phyloP scores from a whole-genome alignment of 2,888 invertebrate genomes.

The Brassicogethes aeneus region DNA sequence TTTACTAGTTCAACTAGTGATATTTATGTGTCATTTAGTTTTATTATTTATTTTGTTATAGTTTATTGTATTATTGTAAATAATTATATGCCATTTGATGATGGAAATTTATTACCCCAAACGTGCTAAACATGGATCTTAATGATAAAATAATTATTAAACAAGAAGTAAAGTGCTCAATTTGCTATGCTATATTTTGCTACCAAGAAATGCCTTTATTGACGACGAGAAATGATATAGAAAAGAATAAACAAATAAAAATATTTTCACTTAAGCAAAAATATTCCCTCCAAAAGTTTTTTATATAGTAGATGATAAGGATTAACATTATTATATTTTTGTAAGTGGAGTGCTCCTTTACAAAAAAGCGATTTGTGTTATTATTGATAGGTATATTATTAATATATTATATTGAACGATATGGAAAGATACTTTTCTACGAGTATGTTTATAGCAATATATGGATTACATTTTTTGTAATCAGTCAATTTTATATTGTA shows the following conservation, averaged over 20 bases:
- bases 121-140: slow-evolving; percentile 27
- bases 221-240: slow-evolving; percentile 17
- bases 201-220: slow-evolving; percentile 35
- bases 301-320: slow-evolving; percentile 31
- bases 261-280: slow-evolving; percentile 30
- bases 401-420: too few species aligned
- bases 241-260: too few species aligned
- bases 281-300: slow-evolving; percentile 37
- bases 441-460: slow-evolving; percentile 31
- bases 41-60: slow-evolving; percentile 20
- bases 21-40: slow-evolving; percentile 25
- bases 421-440: slow-evolving; percentile 27
- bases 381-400: slow-evolving; percentile 38
- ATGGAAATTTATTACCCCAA: too few species aligned
- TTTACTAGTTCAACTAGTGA: slow-evolving; percentile 21
- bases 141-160: slow-evolving; percentile 12
- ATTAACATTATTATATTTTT: slow-evolving; percentile 30
- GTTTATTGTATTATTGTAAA: slow-evolving; percentile 14
- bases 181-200: slow-evolving; percentile 30
- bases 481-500: slow-evolving; percentile 38
- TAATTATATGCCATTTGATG: too few species aligned
- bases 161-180: slow-evolving; percentile 23
- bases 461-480: slow-evolving; percentile 38
- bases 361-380: slow-evolving; percentile 42
- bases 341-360: slow-evolving; percentile 34